Conservation (phyloP, 2,797 vertebrate genomes). For the Sandelia bainsii region DNA sequence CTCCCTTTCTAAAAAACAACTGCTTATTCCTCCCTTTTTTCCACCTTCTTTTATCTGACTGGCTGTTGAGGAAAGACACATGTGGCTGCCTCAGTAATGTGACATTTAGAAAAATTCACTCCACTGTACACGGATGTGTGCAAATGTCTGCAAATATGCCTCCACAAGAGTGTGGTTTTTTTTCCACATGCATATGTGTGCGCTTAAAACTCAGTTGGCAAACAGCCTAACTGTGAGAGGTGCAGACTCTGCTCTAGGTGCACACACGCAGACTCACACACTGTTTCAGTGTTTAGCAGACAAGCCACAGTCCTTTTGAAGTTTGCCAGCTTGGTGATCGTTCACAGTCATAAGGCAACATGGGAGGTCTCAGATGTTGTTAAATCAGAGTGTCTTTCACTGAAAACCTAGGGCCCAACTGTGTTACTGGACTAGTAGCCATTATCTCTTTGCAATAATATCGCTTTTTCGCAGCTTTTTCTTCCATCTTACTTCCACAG, state of each 20-base stretch:
- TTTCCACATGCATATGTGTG: slow-evolving; percentile 25
- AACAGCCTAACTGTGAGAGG: slow-evolving; percentile 39
- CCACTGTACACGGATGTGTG: slow-evolving; percentile 37
- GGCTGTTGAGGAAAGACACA: slow-evolving; percentile 52
- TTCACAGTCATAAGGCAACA: slow-evolving; percentile 30
- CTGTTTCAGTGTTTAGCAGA: slow-evolving; percentile 50
- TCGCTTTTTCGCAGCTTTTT: background rate
- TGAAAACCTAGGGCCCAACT: slow-evolving; percentile 42
- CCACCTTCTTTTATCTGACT: slow-evolving; percentile 55
- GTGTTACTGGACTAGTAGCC: slow-evolving; percentile 39
- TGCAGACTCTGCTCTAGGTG: slow-evolving; percentile 39
- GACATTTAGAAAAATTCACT: slow-evolving; percentile 74
- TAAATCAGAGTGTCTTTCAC: slow-evolving; percentile 51
- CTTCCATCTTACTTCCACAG: slow-evolving; percentile 1
- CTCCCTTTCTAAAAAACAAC: slow-evolving; percentile 32
- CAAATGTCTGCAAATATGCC: slow-evolving; percentile 39
- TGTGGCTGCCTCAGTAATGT: slow-evolving; percentile 61
- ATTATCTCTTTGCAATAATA: slow-evolving; percentile 41
- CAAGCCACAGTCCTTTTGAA: slow-evolving; percentile 59
- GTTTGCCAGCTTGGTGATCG: slow-evolving; percentile 49
- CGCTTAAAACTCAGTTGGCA: slow-evolving; percentile 58
- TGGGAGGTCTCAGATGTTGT: slow-evolving; percentile 52
- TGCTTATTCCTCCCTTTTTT: slow-evolving; percentile 15
- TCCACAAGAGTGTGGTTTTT: slow-evolving; percentile 2
- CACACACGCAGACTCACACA: slow-evolving; percentile 16